Base-by-base conservation (phyloP, 2,888 invertebrate species). In the Anthrax anthrax region DNA sequence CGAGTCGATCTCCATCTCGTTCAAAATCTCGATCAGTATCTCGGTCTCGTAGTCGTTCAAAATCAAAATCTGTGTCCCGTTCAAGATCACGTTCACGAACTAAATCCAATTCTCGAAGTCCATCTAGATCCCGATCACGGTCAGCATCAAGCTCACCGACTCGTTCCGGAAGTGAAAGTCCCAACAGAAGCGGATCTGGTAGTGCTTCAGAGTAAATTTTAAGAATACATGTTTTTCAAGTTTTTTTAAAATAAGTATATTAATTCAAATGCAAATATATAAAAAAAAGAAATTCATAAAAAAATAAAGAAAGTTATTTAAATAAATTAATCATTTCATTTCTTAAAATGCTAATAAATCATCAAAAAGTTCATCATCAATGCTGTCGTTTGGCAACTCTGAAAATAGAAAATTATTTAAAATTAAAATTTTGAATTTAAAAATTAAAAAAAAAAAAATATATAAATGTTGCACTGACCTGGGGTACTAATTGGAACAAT, bases 121-220 rank as follows among this genome's bases (percentile, higher is more conserved):
- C 52, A 23, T 62, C 62, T 13, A 34, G 57, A 37, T 44, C 47
- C 37, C 47, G 50, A 8, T 54, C 55, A 12, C 48, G 46, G 37
- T 52, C 56, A 2, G 59, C 58, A 2, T 70, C 72, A 1, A 63
- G 70, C 53, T 65, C 65, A 1, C 63, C 57, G 14, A 65, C 63
- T 10, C 50, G 62, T 37, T 65, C 61, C 6, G 52, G 60, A 18
- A 61, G 57, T 50, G 60, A 56, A 1, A 56, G 63, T 3, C 58
- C 56, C 4, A 61, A 58, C 29, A 60, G 61, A 4, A 60, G 60
- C 6, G 61, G 60, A 41, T 61, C 67, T 16, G 65, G 60, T n/a
- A 65, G 65, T 43, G 65, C 69, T 4, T 70, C 72, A 1, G 67
- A 59, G 16, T 46, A 32, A 32, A 8, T 8, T 40, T 16, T 9